Conservation (phyloP, 2,797 vertebrate genomes). For the Todus mexicanus region DNA sequence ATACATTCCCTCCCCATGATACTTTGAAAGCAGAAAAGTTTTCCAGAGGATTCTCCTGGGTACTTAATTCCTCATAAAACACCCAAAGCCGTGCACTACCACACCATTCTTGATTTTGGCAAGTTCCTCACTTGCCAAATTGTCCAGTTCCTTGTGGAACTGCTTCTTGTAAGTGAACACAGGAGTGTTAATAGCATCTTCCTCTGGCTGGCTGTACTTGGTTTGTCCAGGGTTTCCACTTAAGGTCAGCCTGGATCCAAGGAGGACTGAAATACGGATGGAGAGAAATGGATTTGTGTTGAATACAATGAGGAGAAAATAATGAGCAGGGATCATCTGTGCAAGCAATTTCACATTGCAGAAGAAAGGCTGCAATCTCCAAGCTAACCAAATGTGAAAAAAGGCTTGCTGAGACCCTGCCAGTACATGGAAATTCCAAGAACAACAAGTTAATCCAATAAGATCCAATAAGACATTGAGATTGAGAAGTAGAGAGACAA, state of each 20-base stretch:
- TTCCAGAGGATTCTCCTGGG: background rate
- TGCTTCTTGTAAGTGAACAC: background rate
- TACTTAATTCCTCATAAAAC: background rate
- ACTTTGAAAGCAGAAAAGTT: background rate
- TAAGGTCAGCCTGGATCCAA: background rate
- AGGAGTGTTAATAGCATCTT: background rate
- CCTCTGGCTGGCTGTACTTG: background rate
- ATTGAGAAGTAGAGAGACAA: slow-evolving; percentile 55
- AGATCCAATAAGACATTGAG: slow-evolving; percentile 52
- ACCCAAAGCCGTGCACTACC: background rate
- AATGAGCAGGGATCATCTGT: background rate
- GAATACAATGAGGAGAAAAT: background rate
- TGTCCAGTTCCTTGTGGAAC: background rate
- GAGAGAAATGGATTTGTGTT: background rate
- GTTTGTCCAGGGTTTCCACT: background rate
- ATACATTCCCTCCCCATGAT: background rate
- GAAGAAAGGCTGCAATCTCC: background rate
- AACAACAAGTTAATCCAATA: slow-evolving; percentile 65
- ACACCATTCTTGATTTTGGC: background rate
- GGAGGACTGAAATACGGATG: background rate
- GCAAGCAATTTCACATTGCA: background rate
- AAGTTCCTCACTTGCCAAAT: background rate
- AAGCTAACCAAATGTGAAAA: slow-evolving; percentile 35
- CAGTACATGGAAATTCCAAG: slow-evolving; percentile 57
- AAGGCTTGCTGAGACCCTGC: slow-evolving; percentile 6